Evolutionary conservation across 2,888 invertebrate species (phyloP).

Genomic region (Eristalis pertinax): DNA sequence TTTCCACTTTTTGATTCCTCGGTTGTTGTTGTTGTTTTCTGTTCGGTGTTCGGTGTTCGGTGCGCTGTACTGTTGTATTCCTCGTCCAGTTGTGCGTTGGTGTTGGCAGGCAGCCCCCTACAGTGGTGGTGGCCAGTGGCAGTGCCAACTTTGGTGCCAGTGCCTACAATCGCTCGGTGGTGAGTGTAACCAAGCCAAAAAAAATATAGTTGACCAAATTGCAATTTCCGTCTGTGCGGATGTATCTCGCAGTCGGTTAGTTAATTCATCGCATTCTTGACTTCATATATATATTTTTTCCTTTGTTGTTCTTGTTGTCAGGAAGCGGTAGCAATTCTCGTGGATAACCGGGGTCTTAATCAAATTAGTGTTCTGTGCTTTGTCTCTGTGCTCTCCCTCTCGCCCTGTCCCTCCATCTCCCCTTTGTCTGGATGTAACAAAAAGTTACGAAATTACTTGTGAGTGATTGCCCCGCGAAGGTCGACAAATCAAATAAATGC

Average conservation of each 20-base stretch:
- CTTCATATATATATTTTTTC: too few species aligned
- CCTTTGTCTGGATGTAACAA: too few species aligned
- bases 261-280: background rate
- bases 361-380: too few species aligned
- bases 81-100: background rate
- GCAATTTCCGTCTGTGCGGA: background rate
- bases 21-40: background rate
- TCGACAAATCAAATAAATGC: too few species aligned
- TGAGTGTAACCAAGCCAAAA: background rate
- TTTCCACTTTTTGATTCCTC: background rate
- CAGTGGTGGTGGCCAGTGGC: background rate
- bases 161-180: background rate
- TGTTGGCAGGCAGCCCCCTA: background rate
- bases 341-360: too few species aligned
- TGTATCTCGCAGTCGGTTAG: background rate
- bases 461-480: too few species aligned
- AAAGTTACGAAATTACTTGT: too few species aligned
- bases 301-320: background rate
- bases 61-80: background rate
- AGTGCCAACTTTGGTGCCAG: conserved; percentile 1
- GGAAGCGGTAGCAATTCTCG: too few species aligned
- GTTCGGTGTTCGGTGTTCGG: background rate
- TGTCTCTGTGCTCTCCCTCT: too few species aligned
- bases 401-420: too few species aligned
- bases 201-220: background rate